Evolutionary conservation across 2,797 vertebrate species (phyloP), one percentile per base, ranked within the genome.

Genomic region (Anomalospiza imberbis): DNA sequence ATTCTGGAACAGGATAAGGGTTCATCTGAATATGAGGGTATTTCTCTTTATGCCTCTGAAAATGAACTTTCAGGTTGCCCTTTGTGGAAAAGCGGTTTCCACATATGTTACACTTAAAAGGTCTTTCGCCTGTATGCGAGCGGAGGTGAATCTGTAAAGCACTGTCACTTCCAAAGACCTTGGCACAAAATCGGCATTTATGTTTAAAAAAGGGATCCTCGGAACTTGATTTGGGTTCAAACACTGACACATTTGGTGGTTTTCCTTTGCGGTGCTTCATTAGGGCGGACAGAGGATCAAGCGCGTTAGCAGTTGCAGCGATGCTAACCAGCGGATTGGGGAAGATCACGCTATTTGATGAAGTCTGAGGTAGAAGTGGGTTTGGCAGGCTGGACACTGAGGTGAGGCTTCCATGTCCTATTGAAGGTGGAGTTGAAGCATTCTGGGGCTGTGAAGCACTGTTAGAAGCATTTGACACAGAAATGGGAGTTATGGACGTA

Each of bases 1-100:
- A 99, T 98, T 99, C 99, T 62, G 99, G 99, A 93, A 99, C 99
- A 19, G 99, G 99, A 90, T 99, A 99, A 54, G 99, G 99, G 96
- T 99, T 99, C 99, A 99, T 99, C 97, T 99, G 99, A 97, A 99
- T 99, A 96, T 99, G 99, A 78, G 99, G 99, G 87, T 99, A 99
- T 97, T 99, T 99, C 95, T 99, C 99, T 98, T 99, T 99, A 97
- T 99, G 99, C 97, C 99, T 98, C 98, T 99, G 99, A 95, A 99
- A 99, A 97, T 99, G 99, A 91, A 99, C 99, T 98, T 99, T 99
- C 74, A 99, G 97, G 97, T 99, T 99, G 80, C 99, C 99, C 97
- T 99, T 99, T 58, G 99, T 99, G 95, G 99, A 99, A 97, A 99
- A 99, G 92, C 99, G 99, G 95, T 99, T 99, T 73, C 99, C 99